Percentiles rank a stretch among this genome's conserved stretches.
These are phyloP conservation scores for Ptiloglossa arizonensis DNA, from an alignment of 1,140 invertebrate genomes.

Conservation along the genomic window DNA sequence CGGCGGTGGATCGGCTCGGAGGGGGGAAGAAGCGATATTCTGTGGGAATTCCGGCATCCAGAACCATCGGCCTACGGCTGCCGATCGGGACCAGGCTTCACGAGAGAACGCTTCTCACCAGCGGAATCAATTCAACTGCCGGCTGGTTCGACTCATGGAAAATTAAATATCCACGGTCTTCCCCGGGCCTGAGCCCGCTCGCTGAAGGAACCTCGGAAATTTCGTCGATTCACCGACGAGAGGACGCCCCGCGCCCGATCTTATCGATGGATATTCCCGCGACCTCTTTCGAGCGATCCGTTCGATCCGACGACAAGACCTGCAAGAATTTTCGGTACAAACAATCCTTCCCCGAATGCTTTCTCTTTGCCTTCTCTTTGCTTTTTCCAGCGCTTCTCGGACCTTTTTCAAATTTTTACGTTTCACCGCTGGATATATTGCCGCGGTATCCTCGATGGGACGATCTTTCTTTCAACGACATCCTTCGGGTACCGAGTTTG, in stretches of 20 bases:
- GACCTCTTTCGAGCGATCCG: neutral
- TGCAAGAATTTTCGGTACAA: neutral
- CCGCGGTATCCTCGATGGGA: too few relatives aligned
- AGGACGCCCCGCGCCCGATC: neutral
- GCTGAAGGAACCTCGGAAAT: slow-evolving; percentile 12
- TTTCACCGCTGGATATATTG: too few relatives aligned
- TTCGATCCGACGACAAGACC: neutral
- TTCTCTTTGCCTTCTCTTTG: too few relatives aligned
- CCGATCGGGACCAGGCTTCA: slow-evolving; percentile 14
- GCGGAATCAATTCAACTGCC: slow-evolving; percentile 44
- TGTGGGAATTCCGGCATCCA: slow-evolving; percentile 45
- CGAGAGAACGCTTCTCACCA: slow-evolving; percentile 4
- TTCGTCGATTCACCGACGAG: neutral
- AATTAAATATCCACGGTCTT: slow-evolving; percentile 49
- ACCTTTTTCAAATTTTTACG: too few relatives aligned
- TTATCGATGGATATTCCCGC: neutral
- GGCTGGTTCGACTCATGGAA: slow-evolving; percentile 38
- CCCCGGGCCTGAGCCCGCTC: neutral
- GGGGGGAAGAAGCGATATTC: slow-evolving; percentile 26
- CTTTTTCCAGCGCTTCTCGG: too few relatives aligned
- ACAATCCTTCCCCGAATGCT: neutral
- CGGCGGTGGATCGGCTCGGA: neutral
- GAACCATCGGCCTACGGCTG: neutral
- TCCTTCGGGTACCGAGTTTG: too few relatives aligned
- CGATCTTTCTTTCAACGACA: too few relatives aligned